Conservation (phyloP, 2,888 invertebrate genomes). For the Leistus spinibarbis region DNA sequence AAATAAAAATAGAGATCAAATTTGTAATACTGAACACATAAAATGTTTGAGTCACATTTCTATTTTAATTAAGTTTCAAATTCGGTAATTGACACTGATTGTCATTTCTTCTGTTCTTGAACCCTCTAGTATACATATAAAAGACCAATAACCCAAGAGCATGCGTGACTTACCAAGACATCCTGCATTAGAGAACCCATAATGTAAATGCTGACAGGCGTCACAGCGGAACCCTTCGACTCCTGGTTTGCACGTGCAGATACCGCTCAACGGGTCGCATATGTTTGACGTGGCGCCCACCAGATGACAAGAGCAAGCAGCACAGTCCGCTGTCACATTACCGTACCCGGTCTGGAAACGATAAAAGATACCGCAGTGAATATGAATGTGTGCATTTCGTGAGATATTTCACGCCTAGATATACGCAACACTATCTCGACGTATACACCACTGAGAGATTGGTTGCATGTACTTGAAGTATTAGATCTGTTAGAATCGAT, state of each 20-base stretch:
- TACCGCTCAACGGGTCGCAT: conserved; percentile 79
- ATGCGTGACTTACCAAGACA: conserved; percentile 68
- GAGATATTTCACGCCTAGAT: not conserved
- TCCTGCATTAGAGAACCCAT: conserved; percentile 69
- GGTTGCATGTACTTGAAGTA: not conserved
- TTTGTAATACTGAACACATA: too few species aligned
- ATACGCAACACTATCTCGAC: not conserved
- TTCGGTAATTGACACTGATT: not conserved
- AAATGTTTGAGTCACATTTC: too few species aligned
- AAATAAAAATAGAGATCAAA: too few species aligned
- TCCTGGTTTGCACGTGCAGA: conserved; percentile 78
- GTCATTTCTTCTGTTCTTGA: too few species aligned
- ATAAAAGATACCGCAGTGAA: conserved; percentile 5
- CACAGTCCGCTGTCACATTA: conserved; percentile 80
- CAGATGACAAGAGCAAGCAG: conserved; percentile 76
- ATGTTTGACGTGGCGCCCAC: conserved; percentile 68
- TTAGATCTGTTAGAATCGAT: too few species aligned
- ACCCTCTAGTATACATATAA: not conserved
- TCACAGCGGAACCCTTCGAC: conserved; percentile 80
- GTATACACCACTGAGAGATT: not conserved
- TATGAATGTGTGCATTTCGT: not conserved
- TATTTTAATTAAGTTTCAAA: too few species aligned
- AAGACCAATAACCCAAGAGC: not conserved
- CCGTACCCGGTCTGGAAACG: conserved; percentile 67
- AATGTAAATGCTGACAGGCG: conserved; percentile 72